Evolutionary conservation across 2,888 invertebrate genomes (phyloP), one percentile per base, ranked within the genome.

Genomic region (Melolontha melolontha): DNA sequence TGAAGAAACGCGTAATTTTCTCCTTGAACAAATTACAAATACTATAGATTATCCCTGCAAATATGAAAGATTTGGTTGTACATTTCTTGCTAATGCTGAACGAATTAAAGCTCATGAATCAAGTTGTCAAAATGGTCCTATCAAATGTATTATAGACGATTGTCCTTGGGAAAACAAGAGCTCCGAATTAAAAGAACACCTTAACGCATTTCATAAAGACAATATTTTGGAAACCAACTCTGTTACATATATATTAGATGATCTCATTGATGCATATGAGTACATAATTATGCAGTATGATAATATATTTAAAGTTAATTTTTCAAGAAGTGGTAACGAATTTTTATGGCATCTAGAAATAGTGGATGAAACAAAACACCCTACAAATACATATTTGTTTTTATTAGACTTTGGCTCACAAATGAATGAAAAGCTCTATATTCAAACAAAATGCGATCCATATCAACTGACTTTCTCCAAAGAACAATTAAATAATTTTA

Each of bases 11-110:
- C 77, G 78, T 55, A 82, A 82, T 66, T 79, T 75, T 69, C 72
- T 74, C 10, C 73, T 82, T 11, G 81, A 80, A 72, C 75, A 75
- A 55, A 70, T 82, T 40, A 75, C 78, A 7, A 67, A 70, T n/a
- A 71, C 75, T 11, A 69, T 80, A 44, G 75, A 71, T 2, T 81
- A 79, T 70, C 78, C 78, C 5, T 82, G 82, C 63, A 79, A 78
- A 69, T 72, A 77, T 69, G 57, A 57, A 1, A 75, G 74, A 8
- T 74, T 71, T 50, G 78, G 76, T 11, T 82, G 82, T 17, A 49
- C 7, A 7, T 59, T 42, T 63, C 11, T 39, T 2, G 64, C 68
- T 4, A 69, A 51, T 2, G 66, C 67, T 7, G 39, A 66, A 11
- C 54, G 68, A 4, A 75, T 74, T 49, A 50, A 63, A 34, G 11